Percentiles rank a stretch among this genome's conserved stretches.
Evolutionary conservation across 1,140 invertebrate species (phyloP).

Genomic region (Mylabris phalerata): DNA sequence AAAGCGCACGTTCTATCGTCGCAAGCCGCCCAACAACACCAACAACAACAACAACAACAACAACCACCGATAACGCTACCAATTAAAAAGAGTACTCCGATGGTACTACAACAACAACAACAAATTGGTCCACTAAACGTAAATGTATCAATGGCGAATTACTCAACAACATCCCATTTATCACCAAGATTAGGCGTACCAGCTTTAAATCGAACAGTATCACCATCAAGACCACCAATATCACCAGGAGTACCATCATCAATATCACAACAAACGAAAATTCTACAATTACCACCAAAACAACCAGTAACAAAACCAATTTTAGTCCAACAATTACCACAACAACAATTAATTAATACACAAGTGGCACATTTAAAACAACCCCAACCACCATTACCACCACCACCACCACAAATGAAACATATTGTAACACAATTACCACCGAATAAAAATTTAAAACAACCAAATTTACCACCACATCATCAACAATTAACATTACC

Average conservation of each 20-base stretch:
- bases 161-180: conserved; percentile 20
- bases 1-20: conserved; percentile 49
- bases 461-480: too few relatives aligned
- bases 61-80: conserved; percentile 7
- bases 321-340: conserved; percentile 17
- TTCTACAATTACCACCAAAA: conserved; percentile 26
- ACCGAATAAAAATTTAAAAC: too few relatives aligned
- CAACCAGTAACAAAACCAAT: conserved; percentile 15
- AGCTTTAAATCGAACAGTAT: conserved; percentile 25
- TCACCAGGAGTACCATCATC: conserved; percentile 25
- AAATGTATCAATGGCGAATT: conserved; percentile 24
- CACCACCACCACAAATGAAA: conserved; percentile 18
- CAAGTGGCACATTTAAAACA: conserved; percentile 29
- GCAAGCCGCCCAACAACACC: conserved; percentile 31
- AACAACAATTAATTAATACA: conserved; percentile 24
- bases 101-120: conserved; percentile 11
- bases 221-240: conserved; percentile 35
- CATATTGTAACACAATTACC: conserved; percentile 19
- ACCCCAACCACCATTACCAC: conserved; percentile 2
- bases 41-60: conserved; percentile 25
- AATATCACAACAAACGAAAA: conserved; percentile 26
- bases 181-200: conserved; percentile 27
- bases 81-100: conserved; percentile 2
- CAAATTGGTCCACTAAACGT: conserved; percentile 28
- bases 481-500: conserved; percentile 17